Base-by-base conservation (phyloP, 1,140 invertebrate species). In the Anadara kagoshimensis region DNA sequence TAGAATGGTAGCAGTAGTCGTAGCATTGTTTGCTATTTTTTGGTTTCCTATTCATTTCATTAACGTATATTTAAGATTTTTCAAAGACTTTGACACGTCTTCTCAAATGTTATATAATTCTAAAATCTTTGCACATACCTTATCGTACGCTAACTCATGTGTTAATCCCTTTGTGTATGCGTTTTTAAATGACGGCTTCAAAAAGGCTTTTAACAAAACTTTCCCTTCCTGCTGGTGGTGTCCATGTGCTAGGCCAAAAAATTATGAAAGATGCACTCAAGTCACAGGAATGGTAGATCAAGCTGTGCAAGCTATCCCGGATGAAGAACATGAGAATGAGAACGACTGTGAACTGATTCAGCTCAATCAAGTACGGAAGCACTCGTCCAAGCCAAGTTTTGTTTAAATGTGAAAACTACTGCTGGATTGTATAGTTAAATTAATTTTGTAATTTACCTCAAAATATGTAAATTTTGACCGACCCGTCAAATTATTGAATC, bases 91-190 rank as follows among this genome's bases (percentile, higher is more conserved):
- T 66, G 91, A 95, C 92, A 72, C 62, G 20, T 86, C 85, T 61
- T 53, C 66, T 3, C 45, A 58, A 8, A 59, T 92, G 79, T 93
- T 95, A 79, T 93, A 95, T 80, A 91, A 94, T n/a, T 89, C 94
- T 4, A 95, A 97, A 89, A 95, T 97, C 68, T 92, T 93, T 10
- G 93, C 95, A 18, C 95, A 97, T 81, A 95, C 97, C 5, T 89
- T 98, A 58, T 96, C 96, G 5, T 98, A 98, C 89, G 95, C 94
- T 84, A 98, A 97, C 89, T 96, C 95, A 71, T 98, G 96, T 85
- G 93, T 98, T 72, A 98, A 98, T 87, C 97, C 97, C 0, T 95
- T 98, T 72, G 92, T 98, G 16, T 98, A 98, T 90, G 96, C 97
- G 0, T 96, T 96, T 85, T 91, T 96, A 0, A 95, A 94, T 3